A percentile compares a stretch with the other conserved stretches of the same genome.
phyloP scores from a whole-genome alignment of 1,140 invertebrate genomes.

The Teleopsis dalmanni region DNA sequence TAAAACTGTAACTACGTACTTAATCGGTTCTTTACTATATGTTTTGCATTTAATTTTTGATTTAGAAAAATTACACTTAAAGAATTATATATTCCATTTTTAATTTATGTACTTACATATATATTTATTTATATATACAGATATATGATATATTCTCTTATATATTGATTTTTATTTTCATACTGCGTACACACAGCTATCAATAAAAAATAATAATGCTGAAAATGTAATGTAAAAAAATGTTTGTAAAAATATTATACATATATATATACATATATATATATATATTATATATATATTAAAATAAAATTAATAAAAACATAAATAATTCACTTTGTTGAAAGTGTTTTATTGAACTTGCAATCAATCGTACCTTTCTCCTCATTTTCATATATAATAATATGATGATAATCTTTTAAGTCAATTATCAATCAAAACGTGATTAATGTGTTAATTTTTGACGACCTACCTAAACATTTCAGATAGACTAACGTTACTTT shows the following conservation, averaged over 20 bases:
- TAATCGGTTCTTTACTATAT: background rate
- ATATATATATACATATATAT: background rate
- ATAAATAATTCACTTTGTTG: no score
- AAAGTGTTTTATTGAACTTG: no score
- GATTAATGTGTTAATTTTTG: no score
- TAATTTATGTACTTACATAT: background rate
- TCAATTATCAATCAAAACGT: no score
- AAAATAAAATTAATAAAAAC: background rate
- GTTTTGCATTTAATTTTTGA: background rate
- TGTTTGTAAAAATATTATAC: constrained; percentile 5
- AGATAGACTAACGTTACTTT: no score
- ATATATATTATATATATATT: background rate
- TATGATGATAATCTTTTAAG: no score
- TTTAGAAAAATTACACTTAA: background rate
- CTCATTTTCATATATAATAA: no score
- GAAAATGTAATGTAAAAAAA: constrained; percentile 1
- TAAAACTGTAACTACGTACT: background rate
- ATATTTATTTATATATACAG: constrained; percentile 4
- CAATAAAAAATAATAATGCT: no score
- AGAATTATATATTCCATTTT: constrained; percentile 3
- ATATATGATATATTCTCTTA: background rate
- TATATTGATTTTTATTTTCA: no score
- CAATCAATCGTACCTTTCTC: no score
- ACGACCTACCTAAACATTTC: no score
- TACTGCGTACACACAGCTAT: no score